A percentile compares a stretch with the other conserved stretches of the same genome.
These are phyloP conservation scores for Umimayanthus chanpuru DNA, from an alignment of 92 coral and sea anemone species.

Conservation along the genomic window DNA sequence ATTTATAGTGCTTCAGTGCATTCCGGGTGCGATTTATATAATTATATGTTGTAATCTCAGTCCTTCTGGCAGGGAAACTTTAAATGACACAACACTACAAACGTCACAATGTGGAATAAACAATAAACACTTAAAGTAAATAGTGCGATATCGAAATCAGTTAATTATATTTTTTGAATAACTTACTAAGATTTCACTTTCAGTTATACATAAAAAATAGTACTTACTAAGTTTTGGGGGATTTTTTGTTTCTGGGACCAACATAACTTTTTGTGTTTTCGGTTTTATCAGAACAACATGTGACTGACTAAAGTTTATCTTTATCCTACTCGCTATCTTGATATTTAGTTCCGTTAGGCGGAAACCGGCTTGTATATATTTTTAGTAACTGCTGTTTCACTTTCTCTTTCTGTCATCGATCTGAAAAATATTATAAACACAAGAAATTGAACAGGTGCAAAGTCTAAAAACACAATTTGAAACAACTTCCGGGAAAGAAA, in stretches of 20 bases:
- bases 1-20: neutral
- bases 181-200: no score
- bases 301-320: neutral
- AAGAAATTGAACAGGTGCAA: neutral
- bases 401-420: neutral
- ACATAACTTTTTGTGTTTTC: neutral
- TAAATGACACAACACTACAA: neutral
- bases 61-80: neutral
- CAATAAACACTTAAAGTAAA: no score
- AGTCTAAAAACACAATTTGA: no score
- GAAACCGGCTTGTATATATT: neutral
- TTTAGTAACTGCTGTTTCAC: neutral
- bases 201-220: no score
- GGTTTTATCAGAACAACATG: neutral
- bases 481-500: neutral
- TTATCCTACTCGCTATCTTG: neutral
- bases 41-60: no score
- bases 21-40: neutral
- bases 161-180: no score
- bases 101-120: no score
- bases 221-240: no score
- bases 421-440: neutral
- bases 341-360: neutral
- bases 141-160: no score
- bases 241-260: no score